Conservation (phyloP, 2,797 vertebrate species). For the Melanotaenia trifasciata region DNA sequence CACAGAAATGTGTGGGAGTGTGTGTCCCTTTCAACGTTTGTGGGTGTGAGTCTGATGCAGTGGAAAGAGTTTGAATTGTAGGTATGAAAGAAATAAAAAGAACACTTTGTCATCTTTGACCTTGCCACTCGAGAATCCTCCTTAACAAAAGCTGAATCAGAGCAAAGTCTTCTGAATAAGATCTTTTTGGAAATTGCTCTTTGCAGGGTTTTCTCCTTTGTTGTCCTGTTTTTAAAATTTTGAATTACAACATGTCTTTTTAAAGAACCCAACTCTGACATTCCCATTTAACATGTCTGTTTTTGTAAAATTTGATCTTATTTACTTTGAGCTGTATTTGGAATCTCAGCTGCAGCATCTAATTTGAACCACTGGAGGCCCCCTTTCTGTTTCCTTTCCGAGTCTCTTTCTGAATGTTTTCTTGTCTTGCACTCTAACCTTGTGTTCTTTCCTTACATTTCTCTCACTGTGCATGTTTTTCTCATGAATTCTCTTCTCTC, state of each 20-base stretch:
- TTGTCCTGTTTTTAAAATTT: not conserved
- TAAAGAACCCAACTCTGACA: conserved; percentile 4
- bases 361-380: conserved; percentile 59
- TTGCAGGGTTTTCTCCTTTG: not conserved
- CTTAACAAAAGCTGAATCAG: conserved; percentile 44
- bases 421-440: conserved; percentile 32
- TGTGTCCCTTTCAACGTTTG: conserved; percentile 37
- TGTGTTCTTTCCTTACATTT: conserved; percentile 48
- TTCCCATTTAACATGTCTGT: conserved; percentile 21
- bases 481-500: conserved; percentile 46
- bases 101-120: conserved; percentile 69
- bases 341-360: conserved; percentile 37
- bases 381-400: conserved; percentile 42
- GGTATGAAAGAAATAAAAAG: conserved; percentile 31
- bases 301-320: conserved; percentile 16
- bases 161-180: conserved; percentile 38
- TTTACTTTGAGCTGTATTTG: conserved; percentile 13
- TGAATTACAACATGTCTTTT: conserved; percentile 7
- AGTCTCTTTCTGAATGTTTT: conserved; percentile 31
- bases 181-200: conserved; percentile 24
- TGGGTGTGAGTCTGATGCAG: conserved; percentile 51
- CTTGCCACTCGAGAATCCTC: conserved; percentile 59
- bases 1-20: conserved; percentile 51
- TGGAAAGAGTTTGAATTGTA: conserved; percentile 38
- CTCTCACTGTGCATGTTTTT: conserved; percentile 43